These are phyloP conservation scores for Copsychus sechellarum DNA, from an alignment of 2,113 vertebrate genomes.

Conservation along the genomic window DNA sequence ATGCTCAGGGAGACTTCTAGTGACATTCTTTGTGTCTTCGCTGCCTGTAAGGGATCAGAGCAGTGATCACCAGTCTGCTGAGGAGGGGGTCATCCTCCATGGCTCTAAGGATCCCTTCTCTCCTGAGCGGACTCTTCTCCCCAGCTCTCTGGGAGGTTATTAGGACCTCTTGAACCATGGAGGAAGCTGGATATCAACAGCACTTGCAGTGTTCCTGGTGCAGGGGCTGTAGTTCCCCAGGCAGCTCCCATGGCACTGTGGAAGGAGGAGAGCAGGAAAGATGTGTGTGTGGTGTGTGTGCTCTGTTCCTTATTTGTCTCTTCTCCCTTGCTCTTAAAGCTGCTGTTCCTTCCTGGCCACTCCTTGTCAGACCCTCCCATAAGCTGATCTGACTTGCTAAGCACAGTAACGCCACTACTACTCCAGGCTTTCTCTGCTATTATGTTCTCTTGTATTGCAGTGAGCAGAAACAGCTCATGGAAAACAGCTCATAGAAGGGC, in stretches of 20 bases:
- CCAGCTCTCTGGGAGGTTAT: not conserved
- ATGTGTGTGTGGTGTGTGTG: rapidly evolving
- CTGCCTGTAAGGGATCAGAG: not conserved
- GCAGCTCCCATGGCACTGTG: not conserved
- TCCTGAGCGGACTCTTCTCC: not conserved
- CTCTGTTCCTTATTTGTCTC: not conserved
- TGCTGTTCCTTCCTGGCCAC: not conserved
- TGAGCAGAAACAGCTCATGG: not conserved
- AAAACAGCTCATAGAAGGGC: not conserved
- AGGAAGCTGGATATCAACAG: not conserved
- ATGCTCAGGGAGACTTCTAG: not conserved
- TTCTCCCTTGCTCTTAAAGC: not conserved
- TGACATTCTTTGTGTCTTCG: not conserved
- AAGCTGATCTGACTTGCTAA: not conserved
- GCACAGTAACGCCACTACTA: rapidly evolving
- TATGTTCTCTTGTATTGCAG: not conserved
- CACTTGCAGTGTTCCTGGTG: not conserved
- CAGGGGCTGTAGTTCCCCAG: no score
- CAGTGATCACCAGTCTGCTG: not conserved
- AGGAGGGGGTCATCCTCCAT: rapidly evolving
- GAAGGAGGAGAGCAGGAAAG: not conserved
- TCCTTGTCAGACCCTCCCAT: rapidly evolving
- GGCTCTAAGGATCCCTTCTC: not conserved
- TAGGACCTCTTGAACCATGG: not conserved
- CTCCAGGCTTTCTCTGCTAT: rapidly evolving